Base-by-base conservation (phyloP, 2,888 invertebrate species). In the Dicranocentrus wangi region DNA sequence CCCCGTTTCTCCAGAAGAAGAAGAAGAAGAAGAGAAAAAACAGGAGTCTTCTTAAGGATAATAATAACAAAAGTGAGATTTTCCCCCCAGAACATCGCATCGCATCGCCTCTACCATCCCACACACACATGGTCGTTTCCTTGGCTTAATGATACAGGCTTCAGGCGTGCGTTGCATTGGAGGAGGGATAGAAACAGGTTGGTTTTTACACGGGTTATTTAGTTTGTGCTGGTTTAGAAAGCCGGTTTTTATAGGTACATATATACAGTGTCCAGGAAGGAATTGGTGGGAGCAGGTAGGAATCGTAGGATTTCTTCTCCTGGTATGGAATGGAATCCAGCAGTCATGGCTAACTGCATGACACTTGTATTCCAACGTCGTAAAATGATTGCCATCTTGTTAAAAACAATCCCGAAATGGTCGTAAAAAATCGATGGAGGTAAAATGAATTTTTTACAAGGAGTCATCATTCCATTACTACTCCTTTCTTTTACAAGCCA, bases 401-500 rank as follows among this genome's bases (percentile, higher is more conserved):
- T 76, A 76, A 76, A 65, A 65, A 76, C 70, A 76, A 76, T 76
- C 81, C 81, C 81, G 70, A 81, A 81, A 76, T 76, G 81, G 47
- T 81, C 75, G 60, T 81, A 81, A 76, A 39, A 39, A 81, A 81
- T 81, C 81, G 70, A 81, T 76, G 81, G 60, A 66, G 17, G 70
- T n/a, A n/a, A 81, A 81, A 81, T 81, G 81, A 75, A 73, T 81
- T 81, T 81, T 81, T 81, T 76, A 81, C 81, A 60, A 71, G 81
- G 27, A 27, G 25, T 72, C 60, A 69, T 63, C n/a, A n/a, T 76
- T 21, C 58, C 58, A 5, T 55, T 21, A 69, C 55, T 32, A 42
- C 51, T 8, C 27, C 21, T 53, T 53, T 68, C 32, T 32, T 19
- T 68, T 47, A 10, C 27, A 25, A n/a, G n/a, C 25, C n/a, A 32